Base-by-base conservation (phyloP, 2,797 vertebrate species). In the Anableps anableps region DNA sequence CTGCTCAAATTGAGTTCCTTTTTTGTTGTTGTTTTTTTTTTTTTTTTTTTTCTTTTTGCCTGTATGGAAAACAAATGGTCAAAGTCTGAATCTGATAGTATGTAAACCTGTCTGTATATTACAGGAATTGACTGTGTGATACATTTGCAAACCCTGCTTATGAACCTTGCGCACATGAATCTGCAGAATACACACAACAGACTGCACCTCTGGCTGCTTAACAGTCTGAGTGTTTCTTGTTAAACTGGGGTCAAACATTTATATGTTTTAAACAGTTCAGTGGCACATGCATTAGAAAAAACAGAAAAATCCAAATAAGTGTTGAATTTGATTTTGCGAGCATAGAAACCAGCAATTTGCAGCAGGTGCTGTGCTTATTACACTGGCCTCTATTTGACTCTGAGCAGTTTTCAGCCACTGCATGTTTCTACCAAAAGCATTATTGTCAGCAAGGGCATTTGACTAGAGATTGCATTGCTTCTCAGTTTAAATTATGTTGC, bases 401-500 rank as follows among this genome's bases (percentile, higher is more conserved):
- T 41, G 60, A 84, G 62, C 82, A 72, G 31, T 79, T 78, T 3
- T 4, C 47, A 83, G 34, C 75, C 55, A 3, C 77, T 75, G 68
- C 71, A 76, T 71, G 38, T 78, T 76, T 68, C 51, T 47, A 71
- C 78, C 75, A 47, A 77, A 85, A 72, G 19, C 86, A 83, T 85
- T 81, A 83, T 88, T 58, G 26, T 47, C 47, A 58, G 78, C 51
- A 4, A 47, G 62, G 73, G 62, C 76, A 83, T 89, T 90, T 85
- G 62, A 86, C 76, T 80, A 51, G 62, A 80, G 75, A 85, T 88
- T 81, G 75, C 82, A 83, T 82, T 89, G 80, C 82, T 48, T 38
- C 76, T 85, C 77, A 75, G 9, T 84, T 85, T 79, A 76, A 31
- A 43, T 78, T 80, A 26, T 70, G 62, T 53, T 81, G 79, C 78